These are phyloP conservation scores for Podilymbus podiceps DNA, from an alignment of 2,113 vertebrate genomes.

Conservation along the genomic window DNA sequence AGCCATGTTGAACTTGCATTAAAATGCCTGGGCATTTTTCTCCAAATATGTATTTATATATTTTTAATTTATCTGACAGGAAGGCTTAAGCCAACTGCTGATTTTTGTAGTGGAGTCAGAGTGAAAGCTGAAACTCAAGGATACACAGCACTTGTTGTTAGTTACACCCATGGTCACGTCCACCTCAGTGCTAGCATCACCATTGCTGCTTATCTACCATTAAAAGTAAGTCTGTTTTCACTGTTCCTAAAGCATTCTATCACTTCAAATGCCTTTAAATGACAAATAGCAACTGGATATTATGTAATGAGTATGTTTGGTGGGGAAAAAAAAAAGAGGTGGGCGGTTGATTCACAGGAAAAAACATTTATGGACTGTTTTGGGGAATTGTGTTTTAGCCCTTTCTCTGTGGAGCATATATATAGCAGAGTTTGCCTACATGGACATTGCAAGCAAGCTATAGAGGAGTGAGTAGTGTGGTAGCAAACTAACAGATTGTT, in stretches of 20 bases:
- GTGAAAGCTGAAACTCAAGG: constrained; percentile 83
- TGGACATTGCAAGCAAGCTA: background rate
- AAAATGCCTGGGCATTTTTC: background rate
- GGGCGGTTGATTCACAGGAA: background rate
- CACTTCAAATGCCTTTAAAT: background rate
- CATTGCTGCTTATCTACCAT: constrained; percentile 84
- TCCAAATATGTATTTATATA: background rate
- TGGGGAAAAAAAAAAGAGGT: background rate
- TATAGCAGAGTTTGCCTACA: background rate
- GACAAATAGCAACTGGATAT: background rate
- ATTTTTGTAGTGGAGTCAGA: constrained; percentile 85
- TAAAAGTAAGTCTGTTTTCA: constrained; percentile 76
- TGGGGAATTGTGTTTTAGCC: background rate
- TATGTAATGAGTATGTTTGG: too few species aligned
- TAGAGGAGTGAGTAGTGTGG: too few species aligned
- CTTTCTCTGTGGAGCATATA: background rate
- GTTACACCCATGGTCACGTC: constrained; percentile 81
- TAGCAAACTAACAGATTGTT: background rate
- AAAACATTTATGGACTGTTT: background rate
- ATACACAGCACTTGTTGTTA: constrained; percentile 81
- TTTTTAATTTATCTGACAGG: constrained; percentile 67
- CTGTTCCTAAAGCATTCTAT: background rate
- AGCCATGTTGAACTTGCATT: background rate
- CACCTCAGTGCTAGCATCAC: constrained; percentile 87
- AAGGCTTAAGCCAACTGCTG: constrained; percentile 74